Conservation (phyloP, 1,140 invertebrate genomes). For the Sinonovacula constricta region DNA sequence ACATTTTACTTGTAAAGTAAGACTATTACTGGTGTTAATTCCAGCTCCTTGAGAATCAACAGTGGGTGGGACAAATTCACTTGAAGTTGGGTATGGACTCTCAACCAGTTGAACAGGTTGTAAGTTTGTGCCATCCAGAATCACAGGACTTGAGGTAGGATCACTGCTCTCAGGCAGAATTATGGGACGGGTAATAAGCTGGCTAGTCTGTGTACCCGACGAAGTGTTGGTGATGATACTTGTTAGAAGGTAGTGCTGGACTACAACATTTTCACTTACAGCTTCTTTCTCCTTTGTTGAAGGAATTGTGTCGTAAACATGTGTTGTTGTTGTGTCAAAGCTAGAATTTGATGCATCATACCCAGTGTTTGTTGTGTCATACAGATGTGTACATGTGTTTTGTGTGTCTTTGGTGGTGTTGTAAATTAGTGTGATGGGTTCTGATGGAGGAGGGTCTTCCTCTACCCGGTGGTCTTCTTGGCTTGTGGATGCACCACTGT, state of each 20-base stretch:
- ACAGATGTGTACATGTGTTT: too few relatives aligned
- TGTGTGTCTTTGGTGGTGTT: too few relatives aligned
- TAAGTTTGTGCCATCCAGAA: neutral
- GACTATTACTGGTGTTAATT: neutral
- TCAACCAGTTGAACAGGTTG: neutral
- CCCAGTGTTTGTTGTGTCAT: too few relatives aligned
- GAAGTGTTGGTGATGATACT: slow-evolving; percentile 47
- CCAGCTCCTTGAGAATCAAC: neutral
- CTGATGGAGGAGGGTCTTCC: too few relatives aligned
- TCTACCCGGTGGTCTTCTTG: too few relatives aligned
- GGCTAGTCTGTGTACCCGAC: slow-evolving; percentile 33
- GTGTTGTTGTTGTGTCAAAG: too few relatives aligned
- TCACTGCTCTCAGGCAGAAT: slow-evolving; percentile 13
- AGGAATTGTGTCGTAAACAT: too few relatives aligned
- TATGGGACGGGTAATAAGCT: slow-evolving; percentile 33
- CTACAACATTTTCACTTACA: slow-evolving; percentile 30
- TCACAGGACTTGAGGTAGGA: neutral
- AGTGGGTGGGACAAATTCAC: neutral
- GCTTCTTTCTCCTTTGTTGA: slow-evolving; percentile 9
- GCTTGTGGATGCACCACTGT: too few relatives aligned
- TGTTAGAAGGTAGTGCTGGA: slow-evolving; percentile 44
- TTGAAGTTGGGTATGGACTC: neutral
- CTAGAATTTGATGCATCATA: too few relatives aligned
- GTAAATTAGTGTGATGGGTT: too few relatives aligned
- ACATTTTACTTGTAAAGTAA: neutral